Evolutionary conservation across 2,888 invertebrate species (phyloP).

Genomic region (Drosophila prostipennis): DNA sequence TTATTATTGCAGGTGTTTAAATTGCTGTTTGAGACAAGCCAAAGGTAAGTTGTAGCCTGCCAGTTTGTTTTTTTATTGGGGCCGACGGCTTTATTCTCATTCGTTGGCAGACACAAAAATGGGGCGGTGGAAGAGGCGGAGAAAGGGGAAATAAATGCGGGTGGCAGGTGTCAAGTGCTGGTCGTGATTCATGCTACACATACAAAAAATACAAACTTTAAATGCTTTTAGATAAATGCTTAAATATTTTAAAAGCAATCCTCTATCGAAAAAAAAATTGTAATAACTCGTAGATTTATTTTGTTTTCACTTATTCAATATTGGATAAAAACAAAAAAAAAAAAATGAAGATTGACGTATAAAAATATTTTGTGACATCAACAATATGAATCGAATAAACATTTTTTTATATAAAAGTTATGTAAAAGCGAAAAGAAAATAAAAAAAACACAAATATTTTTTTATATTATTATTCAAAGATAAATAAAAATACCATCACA

Average conservation of each 20-base stretch:
- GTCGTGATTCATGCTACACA: conserved; percentile 50
- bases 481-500: not conserved
- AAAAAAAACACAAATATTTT: too few relatives aligned
- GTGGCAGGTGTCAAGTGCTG: conserved; percentile 29
- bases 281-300: too few relatives aligned
- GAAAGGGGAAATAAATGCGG: not conserved
- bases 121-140: not conserved
- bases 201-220: not conserved
- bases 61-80: conserved; percentile 9
- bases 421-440: too few relatives aligned
- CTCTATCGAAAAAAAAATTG: too few relatives aligned
- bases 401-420: too few relatives aligned
- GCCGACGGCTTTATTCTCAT: conserved; percentile 40
- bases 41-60: conserved; percentile 14
- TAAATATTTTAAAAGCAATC: too few relatives aligned
- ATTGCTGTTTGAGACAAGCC: conserved; percentile 41
- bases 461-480: too few relatives aligned
- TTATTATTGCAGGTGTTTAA: conserved; percentile 58
- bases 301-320: too few relatives aligned
- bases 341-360: too few relatives aligned
- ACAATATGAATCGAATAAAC: too few relatives aligned
- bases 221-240: not conserved
- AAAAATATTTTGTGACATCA: too few relatives aligned
- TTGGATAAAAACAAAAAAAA: too few relatives aligned
- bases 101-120: conserved; percentile 8